phyloP scores from a whole-genome alignment of 2,888 invertebrate species.

The Scotopteryx bipunctaria region DNA sequence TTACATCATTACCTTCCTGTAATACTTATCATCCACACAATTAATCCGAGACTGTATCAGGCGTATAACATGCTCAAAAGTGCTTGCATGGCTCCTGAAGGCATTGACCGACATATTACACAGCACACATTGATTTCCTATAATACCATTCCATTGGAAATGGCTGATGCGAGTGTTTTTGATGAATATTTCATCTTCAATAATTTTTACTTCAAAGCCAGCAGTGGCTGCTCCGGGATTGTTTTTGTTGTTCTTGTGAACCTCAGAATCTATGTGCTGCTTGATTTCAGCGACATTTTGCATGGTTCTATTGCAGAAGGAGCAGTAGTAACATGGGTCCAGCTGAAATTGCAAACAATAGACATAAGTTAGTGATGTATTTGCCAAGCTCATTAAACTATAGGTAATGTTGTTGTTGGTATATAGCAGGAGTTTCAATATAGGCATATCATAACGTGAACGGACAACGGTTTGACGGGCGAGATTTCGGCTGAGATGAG shows the following conservation, averaged over 20 bases:
- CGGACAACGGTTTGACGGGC: no score
- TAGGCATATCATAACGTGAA: no score
- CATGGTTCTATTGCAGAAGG: constrained; percentile 51
- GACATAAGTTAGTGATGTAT: background rate
- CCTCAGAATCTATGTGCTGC: constrained; percentile 45
- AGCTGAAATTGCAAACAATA: constrained; percentile 48
- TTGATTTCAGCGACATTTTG: constrained; percentile 33
- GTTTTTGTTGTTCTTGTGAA: constrained; percentile 46
- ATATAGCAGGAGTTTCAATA: no score
- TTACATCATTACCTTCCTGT: constrained; percentile 47
- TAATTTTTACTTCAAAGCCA: constrained; percentile 34
- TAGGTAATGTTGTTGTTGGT: no score
- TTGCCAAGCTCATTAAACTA: no score
- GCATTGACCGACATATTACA: constrained; percentile 43
- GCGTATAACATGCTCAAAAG: constrained; percentile 49
- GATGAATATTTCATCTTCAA: constrained; percentile 41
- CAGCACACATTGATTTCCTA: constrained; percentile 47
- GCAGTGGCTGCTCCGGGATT: constrained; percentile 32
- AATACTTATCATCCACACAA: constrained; percentile 38
- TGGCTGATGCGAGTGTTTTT: constrained; percentile 42
- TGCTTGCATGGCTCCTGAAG: constrained; percentile 41
- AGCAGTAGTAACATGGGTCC: constrained; percentile 53
- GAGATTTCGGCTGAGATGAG: no score
- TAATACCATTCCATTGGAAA: constrained; percentile 56
- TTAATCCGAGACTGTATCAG: constrained; percentile 47